Conservation (phyloP, 2,113 vertebrate genomes). For the Phodopus roborovskii region DNA sequence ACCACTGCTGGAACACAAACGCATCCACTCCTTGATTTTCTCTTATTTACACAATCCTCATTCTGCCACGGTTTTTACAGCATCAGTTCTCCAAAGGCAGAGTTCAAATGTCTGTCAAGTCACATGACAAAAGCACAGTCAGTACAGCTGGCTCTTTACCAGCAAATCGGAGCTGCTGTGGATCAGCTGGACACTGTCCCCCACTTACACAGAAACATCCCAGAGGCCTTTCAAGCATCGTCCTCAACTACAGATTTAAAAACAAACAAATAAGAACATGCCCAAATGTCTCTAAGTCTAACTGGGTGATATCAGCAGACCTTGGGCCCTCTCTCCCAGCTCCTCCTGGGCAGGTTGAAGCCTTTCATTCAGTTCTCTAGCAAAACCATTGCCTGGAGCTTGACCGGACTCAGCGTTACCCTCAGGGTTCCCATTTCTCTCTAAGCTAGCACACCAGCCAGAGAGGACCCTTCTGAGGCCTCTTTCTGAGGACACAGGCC, state of each 20-base stretch:
- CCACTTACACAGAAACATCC: not conserved
- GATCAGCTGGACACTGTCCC: too few species aligned
- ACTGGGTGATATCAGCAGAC: not conserved
- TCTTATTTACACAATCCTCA: not conserved
- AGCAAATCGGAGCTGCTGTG: not conserved
- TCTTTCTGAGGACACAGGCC: not conserved
- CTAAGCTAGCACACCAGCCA: not conserved
- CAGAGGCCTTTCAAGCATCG: not conserved
- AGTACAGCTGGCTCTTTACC: fast-evolving
- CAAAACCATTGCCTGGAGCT: too few species aligned
- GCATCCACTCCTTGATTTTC: fast-evolving
- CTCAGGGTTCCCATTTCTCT: not conserved
- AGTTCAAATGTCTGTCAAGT: too few species aligned
- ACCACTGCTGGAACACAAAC: fast-evolving
- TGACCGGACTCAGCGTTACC: not conserved
- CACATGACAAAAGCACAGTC: too few species aligned
- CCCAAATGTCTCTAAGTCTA: not conserved
- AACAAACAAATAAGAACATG: not conserved
- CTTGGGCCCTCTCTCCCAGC: not conserved
- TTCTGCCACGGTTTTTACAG: not conserved
- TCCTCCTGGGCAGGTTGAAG: not conserved
- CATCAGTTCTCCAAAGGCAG: not conserved
- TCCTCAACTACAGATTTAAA: not conserved
- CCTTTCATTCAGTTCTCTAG: not conserved
- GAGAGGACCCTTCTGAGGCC: not conserved